These are phyloP conservation scores for Drosophila dives DNA, from an alignment of 2,888 invertebrate species.

Conservation along the genomic window DNA sequence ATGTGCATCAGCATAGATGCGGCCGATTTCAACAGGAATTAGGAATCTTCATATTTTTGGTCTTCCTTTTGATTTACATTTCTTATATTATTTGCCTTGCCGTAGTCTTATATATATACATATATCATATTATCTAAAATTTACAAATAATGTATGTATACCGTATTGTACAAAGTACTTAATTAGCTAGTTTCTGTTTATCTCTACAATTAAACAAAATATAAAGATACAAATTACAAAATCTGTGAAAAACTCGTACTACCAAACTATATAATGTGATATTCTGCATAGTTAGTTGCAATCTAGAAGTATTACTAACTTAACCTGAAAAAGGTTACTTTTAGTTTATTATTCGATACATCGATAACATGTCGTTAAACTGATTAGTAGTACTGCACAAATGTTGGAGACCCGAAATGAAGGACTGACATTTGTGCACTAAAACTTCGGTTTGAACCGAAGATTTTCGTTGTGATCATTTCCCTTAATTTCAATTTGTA, in stretches of 20 bases:
- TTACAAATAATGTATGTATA: conserved; percentile 60
- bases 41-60: neutral
- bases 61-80: conserved; percentile 14
- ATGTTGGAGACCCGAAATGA: conserved; percentile 18
- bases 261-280: conserved; percentile 35
- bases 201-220: conserved; percentile 12
- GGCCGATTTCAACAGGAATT: conserved; percentile 12
- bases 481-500: conserved; percentile 65
- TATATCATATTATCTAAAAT: conserved; percentile 46
- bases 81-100: conserved; percentile 62
- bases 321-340: neutral
- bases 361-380: conserved; percentile 23
- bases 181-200: conserved; percentile 63
- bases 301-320: conserved; percentile 67
- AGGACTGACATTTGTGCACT: conserved; percentile 29
- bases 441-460: conserved; percentile 40
- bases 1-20: conserved; percentile 7
- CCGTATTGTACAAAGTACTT: conserved; percentile 65
- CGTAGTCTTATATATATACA: conserved; percentile 56
- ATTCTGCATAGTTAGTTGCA: conserved; percentile 60
- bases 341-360: conserved; percentile 22
- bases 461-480: conserved; percentile 55
- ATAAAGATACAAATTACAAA: conserved; percentile 20
- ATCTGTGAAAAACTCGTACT: conserved; percentile 42
- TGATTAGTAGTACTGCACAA: conserved; percentile 26